Evolutionary conservation across 2,888 invertebrate genomes (phyloP), one percentile per base, ranked within the genome.

Genomic region (Lasioglossum oenotherae): DNA sequence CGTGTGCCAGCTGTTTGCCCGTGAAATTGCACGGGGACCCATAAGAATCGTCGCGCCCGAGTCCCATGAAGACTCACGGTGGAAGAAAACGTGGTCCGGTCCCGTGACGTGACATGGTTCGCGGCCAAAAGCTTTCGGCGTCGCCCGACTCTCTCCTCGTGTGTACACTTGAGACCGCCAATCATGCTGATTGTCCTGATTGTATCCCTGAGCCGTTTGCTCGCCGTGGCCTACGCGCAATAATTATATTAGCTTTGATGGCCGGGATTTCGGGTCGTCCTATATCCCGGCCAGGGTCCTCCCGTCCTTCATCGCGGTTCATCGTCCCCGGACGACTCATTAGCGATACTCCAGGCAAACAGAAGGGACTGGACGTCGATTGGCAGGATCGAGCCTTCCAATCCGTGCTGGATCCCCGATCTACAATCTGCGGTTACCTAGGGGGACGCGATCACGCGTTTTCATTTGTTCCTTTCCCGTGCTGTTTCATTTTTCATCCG

Each of bases 191-290:
- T 93, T 92, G 93, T 92, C 89, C 92, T 90, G 93, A 93, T 92
- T 92, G 91, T 90, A 89, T 87, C 89, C 91, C 89, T 86, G 88
- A 89, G 87, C 90, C 90, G 92, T 93, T 93, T 93, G 91, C 92
- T 91, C 86, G 91, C 71, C 87, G 83, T 81, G 88, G 85, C 90
- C 93, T 90, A 89, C 84, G 91, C 84, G 90, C 90, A 93, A 92
- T 93, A 93, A 93, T 93, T 93, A 93, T 92, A 93, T 93, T 93
- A 93, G 92, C 92, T 93, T 89, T 91, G 91, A 92, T 91, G 88
- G 87, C 76, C 87, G 73, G 85, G 81, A 89, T 87, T 88, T 79
- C 85, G 76, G 84, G 84, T 77, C 85, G 81, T 83, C 80, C 83
- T 82, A 76, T 81, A 82, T 86, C 78, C 84, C 73, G 72, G 53